Evolutionary conservation across 1,140 invertebrate species (phyloP).

Genomic region (Subanguina moxae): DNA sequence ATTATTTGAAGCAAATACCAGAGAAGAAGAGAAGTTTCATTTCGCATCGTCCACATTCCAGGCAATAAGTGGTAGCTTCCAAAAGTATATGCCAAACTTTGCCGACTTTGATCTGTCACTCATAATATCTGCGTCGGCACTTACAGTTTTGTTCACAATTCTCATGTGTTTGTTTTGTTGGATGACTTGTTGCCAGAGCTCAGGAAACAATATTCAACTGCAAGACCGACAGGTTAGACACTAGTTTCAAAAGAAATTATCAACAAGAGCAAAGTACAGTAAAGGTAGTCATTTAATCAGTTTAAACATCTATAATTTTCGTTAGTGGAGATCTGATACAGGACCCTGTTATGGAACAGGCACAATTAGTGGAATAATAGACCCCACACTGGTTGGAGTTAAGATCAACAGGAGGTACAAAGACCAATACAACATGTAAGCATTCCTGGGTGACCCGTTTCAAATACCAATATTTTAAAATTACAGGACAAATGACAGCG

Average conservation of each 20-base stretch:
- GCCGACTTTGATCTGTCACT: not conserved
- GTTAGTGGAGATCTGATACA: too few species aligned
- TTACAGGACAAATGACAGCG: not conserved
- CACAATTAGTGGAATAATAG: too few species aligned
- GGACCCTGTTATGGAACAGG: too few species aligned
- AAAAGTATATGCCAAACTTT: not conserved
- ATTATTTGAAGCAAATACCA: not conserved
- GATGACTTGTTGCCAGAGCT: not conserved
- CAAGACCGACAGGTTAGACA: not conserved
- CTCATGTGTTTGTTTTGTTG: slow-evolving; percentile 3
- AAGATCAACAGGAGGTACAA: too few species aligned
- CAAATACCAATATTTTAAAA: too few species aligned
- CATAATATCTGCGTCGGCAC: not conserved
- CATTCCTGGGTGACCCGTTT: too few species aligned
- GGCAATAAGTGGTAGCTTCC: not conserved
- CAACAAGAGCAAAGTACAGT: too few species aligned
- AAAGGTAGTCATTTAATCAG: too few species aligned
- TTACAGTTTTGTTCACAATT: not conserved
- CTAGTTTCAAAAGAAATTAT: too few species aligned
- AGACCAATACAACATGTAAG: too few species aligned
- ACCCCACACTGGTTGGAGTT: too few species aligned
- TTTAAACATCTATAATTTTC: too few species aligned
- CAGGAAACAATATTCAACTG: not conserved
- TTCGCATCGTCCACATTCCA: not conserved
- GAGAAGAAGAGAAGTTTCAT: not conserved